Evolutionary conservation across 2,888 invertebrate species (phyloP).

Genomic region (Allolobophora icterica): DNA sequence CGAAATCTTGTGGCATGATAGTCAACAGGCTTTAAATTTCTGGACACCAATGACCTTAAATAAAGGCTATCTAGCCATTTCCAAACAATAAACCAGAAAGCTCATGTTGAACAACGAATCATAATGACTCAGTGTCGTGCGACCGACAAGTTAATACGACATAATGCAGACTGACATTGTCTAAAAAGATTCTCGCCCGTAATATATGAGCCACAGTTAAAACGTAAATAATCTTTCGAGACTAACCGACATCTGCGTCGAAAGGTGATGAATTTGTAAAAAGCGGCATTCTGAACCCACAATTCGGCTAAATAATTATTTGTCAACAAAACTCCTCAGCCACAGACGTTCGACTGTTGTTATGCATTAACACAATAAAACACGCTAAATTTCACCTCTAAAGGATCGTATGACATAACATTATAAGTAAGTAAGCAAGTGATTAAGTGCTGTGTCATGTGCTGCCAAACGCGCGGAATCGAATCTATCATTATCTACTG

Average conservation of each 20-base stretch:
- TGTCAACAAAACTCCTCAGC: conserved; percentile 1
- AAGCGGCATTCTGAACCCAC: conserved; percentile 27
- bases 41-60: not conserved
- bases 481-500: too few species aligned
- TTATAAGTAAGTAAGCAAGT: not conserved
- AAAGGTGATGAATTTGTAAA: conserved; percentile 34
- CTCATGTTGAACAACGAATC: not conserved
- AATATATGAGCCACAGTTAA: not conserved
- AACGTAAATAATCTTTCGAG: not conserved
- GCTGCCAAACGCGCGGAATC: too few species aligned
- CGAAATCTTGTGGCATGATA: not conserved
- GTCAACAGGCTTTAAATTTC: not conserved
- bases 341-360: not conserved
- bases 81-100: not conserved
- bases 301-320: conserved; percentile 1
- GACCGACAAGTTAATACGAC: conserved; percentile 11
- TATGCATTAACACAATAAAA: not conserved
- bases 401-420: not conserved
- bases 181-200: not conserved
- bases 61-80: not conserved
- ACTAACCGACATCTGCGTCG: conserved; percentile 38
- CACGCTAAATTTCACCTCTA: not conserved
- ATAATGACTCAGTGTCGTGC: conserved; percentile 12
- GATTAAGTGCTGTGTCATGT: too few species aligned
- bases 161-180: not conserved